Percentiles rank a stretch among this genome's conserved stretches.
These are phyloP conservation scores for Halcyon leucocephala DNA, from an alignment of 2,797 vertebrate species.

Conservation along the genomic window DNA sequence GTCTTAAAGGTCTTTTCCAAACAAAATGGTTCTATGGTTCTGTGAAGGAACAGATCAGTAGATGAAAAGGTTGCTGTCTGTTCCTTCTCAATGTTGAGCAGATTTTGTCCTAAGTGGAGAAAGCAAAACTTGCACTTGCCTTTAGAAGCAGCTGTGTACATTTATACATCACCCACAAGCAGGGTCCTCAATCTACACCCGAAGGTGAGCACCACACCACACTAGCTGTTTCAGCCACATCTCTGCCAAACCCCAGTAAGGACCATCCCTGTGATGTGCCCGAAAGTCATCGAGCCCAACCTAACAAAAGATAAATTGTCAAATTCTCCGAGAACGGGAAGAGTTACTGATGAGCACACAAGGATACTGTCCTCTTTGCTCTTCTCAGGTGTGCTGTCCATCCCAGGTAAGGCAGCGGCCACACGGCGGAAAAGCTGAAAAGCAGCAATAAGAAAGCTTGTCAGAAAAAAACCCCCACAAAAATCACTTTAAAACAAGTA, in stretches of 20 bases:
- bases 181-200: neutral
- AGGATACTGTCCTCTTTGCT: constrained; percentile 96
- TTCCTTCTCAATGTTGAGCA: too few species aligned
- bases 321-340: neutral
- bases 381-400: constrained; percentile 90
- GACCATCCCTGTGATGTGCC: neutral
- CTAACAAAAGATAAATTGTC: accelerated
- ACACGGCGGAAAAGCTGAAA: constrained; percentile 89
- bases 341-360: neutral
- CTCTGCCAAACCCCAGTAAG: neutral
- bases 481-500: accelerated
- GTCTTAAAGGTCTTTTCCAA: too few species aligned
- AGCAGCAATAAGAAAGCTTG: neutral
- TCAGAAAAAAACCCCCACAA: neutral
- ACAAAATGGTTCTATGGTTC: too few species aligned
- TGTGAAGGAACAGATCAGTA: too few species aligned
- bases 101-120: too few species aligned
- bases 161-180: neutral
- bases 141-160: neutral
- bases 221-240: neutral
- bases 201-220: neutral
- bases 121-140: too few species aligned
- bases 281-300: neutral
- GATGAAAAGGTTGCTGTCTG: too few species aligned
- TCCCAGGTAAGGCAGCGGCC: constrained; percentile 89